Base-by-base conservation (phyloP, 2,888 invertebrate genomes). In the Agriotes lineatus region DNA sequence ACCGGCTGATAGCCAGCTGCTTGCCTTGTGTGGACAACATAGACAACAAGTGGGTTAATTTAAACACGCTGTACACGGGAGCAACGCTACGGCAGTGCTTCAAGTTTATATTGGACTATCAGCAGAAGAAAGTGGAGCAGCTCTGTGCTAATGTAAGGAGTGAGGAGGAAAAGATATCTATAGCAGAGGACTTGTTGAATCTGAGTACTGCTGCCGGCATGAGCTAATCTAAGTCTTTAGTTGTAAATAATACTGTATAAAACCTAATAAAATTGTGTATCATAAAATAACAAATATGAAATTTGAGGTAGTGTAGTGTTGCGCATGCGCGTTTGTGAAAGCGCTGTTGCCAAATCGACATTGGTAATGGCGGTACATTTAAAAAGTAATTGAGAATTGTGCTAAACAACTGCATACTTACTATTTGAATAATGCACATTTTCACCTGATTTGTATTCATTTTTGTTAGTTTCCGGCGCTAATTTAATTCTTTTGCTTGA, bases 71-170 rank as follows among this genome's bases (percentile, higher is more conserved):
- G 2, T 93, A 94, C 81, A 87, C 90, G 1, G 93, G 94, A 18
- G 94, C 94, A 1, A 93, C 94, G 12, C 86, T 95, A 59, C 91
- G 90, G 82, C 92, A 94, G 72, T 93, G 94, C 82, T 93, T 92
- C 79, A 88, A 89, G 74, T 93, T 90, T 79, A 88, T 94, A 64
- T 86, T 90, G 78, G 88, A 86, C 69, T 88, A 92, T 81, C 93
- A 94, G 77, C 87, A 88, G 76, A 83, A 85, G 57, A 90, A 88
- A 78, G 85, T 93, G 62, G 89, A 92, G 78, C 85, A 86, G 54
- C 86, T 88, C 81, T 90, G 91, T 87, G 84, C 85, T 0, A 85
- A 84, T 72, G 83, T 92, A 30, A 88, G 86, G 73, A 90, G 87
- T 35, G 89, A 91, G 25, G 87, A 88, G 70, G 90, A 92, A 76